Conservation (phyloP, 2,113 vertebrate species). For the Takifugu flavidus region DNA sequence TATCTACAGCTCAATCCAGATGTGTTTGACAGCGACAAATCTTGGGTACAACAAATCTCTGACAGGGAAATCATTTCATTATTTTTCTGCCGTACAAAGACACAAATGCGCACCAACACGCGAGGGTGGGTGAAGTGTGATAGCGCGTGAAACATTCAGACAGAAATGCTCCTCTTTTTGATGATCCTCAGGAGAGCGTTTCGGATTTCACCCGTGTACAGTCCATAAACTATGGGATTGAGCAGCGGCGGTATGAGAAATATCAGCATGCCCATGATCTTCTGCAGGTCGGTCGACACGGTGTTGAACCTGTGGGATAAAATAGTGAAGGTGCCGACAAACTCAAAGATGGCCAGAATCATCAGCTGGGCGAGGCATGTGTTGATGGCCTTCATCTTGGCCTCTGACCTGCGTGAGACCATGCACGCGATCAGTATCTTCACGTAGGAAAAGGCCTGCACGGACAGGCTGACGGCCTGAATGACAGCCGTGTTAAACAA, state of each 20-base stretch:
- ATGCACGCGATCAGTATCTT: constrained; percentile 70
- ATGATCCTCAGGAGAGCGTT: constrained; percentile 46
- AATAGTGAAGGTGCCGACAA: constrained; percentile 66
- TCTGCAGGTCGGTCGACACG: constrained; percentile 62
- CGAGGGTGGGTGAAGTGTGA: too few species aligned
- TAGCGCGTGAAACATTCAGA: constrained; percentile 4
- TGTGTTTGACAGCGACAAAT: too few species aligned
- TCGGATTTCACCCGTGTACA: constrained; percentile 68
- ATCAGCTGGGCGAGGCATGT: constrained; percentile 68
- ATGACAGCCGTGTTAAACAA: constrained; percentile 66
- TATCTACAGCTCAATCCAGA: too few species aligned
- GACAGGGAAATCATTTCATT: too few species aligned
- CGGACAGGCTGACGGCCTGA: constrained; percentile 58
- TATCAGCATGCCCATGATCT: constrained; percentile 73
- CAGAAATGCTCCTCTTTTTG: constrained; percentile 20
- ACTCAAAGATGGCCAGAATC: constrained; percentile 68
- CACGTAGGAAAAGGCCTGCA: constrained; percentile 68
- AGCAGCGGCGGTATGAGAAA: constrained; percentile 69
- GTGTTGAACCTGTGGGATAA: constrained; percentile 69
- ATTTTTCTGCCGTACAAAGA: background rate
- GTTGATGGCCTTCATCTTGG: constrained; percentile 67
- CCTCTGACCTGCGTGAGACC: constrained; percentile 41
- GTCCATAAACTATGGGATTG: constrained; percentile 73
- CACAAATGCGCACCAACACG: background rate
- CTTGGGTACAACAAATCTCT: too few species aligned